Evolutionary conservation across 2,113 vertebrate genomes (phyloP).

Genomic region (Sinosuthora webbiana): DNA sequence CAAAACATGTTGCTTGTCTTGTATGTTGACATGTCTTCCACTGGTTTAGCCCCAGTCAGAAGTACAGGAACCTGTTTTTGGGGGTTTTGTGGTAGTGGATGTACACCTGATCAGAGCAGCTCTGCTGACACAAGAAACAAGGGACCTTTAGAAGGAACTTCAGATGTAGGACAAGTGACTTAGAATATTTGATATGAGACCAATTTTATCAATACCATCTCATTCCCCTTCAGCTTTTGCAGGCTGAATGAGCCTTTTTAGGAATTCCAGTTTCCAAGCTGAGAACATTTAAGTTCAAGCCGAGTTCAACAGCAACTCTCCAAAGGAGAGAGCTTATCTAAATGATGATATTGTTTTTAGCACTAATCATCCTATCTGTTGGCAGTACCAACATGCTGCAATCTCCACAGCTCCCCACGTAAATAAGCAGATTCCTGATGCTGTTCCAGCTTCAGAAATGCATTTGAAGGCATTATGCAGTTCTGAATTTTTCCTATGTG

Average conservation of each 20-base stretch:
- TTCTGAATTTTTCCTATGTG: conserved; percentile 18
- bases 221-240: neutral
- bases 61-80: neutral
- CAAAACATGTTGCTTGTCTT: neutral
- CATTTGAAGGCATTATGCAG: conserved; percentile 63
- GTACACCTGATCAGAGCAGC: neutral
- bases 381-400: conserved; percentile 63
- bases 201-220: neutral
- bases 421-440: conserved; percentile 76
- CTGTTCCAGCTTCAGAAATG: conserved; percentile 66
- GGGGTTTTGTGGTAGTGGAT: neutral
- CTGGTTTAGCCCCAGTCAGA: neutral
- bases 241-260: neutral
- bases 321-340: conserved; percentile 60
- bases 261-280: neutral
- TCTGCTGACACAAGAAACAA: neutral
- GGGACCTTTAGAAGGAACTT: neutral
- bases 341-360: conserved; percentile 66
- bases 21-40: neutral
- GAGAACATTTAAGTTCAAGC: conserved; percentile 45
- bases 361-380: conserved; percentile 63
- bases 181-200: neutral
- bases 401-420: conserved; percentile 59
- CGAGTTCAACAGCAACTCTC: conserved; percentile 42
- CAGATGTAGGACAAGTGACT: neutral